Percentiles rank a stretch among this genome's conserved stretches.
phyloP scores from a whole-genome alignment of 2,797 vertebrate genomes.

The Tenualosa ilisha region DNA sequence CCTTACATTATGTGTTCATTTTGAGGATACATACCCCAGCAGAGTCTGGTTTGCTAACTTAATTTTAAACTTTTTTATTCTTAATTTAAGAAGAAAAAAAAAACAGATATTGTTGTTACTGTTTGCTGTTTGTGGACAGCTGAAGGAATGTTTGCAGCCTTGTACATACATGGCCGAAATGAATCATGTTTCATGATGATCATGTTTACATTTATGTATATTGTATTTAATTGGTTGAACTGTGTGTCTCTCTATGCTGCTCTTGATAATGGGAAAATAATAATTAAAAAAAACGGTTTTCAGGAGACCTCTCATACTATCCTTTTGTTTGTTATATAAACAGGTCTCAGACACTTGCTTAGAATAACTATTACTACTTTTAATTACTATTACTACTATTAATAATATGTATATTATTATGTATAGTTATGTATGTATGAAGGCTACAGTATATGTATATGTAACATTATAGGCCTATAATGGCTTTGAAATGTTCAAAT shows the following conservation, averaged over 20 bases:
- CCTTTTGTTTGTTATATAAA: background rate
- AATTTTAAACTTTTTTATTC: constrained; percentile 43
- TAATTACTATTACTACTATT: too few relatives aligned
- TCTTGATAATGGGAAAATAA: constrained; percentile 52
- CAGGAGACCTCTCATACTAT: background rate
- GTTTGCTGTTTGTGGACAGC: constrained; percentile 60
- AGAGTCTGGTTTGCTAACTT: constrained; percentile 56
- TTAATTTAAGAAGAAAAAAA: constrained; percentile 33
- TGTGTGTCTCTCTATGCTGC: constrained; percentile 63
- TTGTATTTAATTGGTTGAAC: constrained; percentile 61
- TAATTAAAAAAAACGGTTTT: background rate
- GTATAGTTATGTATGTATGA: too few relatives aligned
- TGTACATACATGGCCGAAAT: constrained; percentile 48
- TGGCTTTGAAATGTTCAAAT: too few relatives aligned
- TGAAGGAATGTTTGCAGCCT: constrained; percentile 59
- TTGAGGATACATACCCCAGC: constrained; percentile 45
- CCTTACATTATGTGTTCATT: constrained; percentile 41
- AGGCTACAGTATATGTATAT: too few relatives aligned
- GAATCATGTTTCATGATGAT: constrained; percentile 57
- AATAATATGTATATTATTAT: too few relatives aligned
- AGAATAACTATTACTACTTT: too few relatives aligned
- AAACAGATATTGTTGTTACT: constrained; percentile 40
- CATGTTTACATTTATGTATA: constrained; percentile 68
- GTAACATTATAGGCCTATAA: too few relatives aligned
- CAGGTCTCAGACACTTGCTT: too few relatives aligned